These are phyloP conservation scores for Catharus fuscescens DNA, from an alignment of 2,113 vertebrate genomes.

Conservation along the genomic window DNA sequence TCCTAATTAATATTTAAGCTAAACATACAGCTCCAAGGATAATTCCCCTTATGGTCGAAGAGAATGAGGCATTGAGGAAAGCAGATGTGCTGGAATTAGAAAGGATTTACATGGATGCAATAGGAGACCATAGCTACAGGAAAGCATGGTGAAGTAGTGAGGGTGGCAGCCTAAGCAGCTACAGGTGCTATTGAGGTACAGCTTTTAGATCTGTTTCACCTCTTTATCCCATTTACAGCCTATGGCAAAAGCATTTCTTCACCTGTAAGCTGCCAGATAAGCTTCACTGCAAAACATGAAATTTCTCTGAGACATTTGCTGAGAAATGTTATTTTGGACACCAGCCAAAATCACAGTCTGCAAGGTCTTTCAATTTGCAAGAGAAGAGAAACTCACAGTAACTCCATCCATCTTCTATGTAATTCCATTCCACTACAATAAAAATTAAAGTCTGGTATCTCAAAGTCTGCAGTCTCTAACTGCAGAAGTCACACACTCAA, in stretches of 20 bases:
- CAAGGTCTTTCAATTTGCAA: neutral
- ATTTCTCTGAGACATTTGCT: neutral
- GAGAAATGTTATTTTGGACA: neutral
- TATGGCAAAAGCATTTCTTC: neutral
- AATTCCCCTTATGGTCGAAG: neutral
- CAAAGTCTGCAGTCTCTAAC: neutral
- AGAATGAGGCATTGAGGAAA: neutral
- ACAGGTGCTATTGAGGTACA: neutral
- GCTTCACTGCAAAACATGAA: neutral
- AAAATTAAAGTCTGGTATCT: neutral
- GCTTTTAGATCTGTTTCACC: neutral
- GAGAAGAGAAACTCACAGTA: neutral
- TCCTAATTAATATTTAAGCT: neutral
- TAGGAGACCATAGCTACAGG: neutral
- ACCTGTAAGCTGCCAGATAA: neutral
- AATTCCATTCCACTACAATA: neutral
- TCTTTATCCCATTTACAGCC: neutral
- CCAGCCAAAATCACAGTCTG: neutral
- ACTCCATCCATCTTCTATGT: neutral
- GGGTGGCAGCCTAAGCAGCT: neutral
- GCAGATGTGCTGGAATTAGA: neutral
- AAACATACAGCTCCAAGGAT: neutral
- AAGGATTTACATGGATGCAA: neutral
- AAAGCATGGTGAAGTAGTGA: neutral
- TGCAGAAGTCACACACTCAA: neutral